A percentile compares a stretch with the other conserved stretches of the same genome.
These are phyloP conservation scores for Empidonax alnorum DNA, from an alignment of 2,113 vertebrate genomes.

Conservation along the genomic window DNA sequence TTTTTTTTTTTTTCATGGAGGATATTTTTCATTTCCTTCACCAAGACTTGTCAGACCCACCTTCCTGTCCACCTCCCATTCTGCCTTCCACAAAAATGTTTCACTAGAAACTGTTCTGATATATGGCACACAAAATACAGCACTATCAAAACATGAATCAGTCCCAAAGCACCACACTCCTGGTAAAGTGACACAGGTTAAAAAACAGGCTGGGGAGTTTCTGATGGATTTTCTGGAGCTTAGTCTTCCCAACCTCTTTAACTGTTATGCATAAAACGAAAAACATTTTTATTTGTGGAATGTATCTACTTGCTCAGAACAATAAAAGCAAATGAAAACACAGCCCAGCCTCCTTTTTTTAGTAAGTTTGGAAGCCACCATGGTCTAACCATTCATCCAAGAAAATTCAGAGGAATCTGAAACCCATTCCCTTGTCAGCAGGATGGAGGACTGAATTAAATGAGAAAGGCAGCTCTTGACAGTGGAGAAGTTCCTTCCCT, in stretches of 20 bases:
- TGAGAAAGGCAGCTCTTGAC: background rate
- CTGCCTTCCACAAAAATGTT: background rate
- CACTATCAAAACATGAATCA: background rate
- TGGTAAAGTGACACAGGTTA: background rate
- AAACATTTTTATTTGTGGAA: constrained; percentile 5
- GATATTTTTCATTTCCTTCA: background rate
- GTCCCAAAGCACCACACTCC: background rate
- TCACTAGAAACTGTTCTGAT: background rate
- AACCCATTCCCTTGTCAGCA: background rate
- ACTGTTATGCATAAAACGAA: background rate
- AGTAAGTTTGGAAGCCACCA: constrained; percentile 1
- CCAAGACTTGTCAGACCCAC: background rate
- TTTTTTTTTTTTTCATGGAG: background rate
- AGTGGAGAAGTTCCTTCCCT: background rate
- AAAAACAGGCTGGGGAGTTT: background rate
- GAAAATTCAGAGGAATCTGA: constrained; percentile 20
- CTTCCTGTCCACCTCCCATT: background rate
- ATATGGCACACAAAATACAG: background rate
- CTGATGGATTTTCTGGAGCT: background rate
- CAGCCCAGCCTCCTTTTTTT: background rate
- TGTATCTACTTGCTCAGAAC: background rate
- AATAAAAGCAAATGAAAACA: constrained; percentile 1
- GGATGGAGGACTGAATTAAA: background rate
- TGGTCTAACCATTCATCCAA: background rate
- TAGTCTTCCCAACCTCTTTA: background rate